These are phyloP conservation scores for Netelia fuscicornis DNA, from an alignment of 2,888 invertebrate species.

Conservation along the genomic window DNA sequence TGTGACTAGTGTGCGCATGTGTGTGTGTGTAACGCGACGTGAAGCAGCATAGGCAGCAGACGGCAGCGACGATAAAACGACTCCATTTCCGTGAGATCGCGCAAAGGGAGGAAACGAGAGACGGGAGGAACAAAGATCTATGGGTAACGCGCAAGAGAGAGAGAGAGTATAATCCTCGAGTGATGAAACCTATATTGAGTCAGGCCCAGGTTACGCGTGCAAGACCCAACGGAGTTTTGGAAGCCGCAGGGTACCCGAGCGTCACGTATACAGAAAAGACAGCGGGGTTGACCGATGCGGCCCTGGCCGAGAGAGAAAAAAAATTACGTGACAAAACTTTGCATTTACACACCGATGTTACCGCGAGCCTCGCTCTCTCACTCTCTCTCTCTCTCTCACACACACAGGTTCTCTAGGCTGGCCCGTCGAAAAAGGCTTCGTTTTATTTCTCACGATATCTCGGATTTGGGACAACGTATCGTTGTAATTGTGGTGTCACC, in stretches of 20 bases:
- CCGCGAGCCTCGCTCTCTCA: slow-evolving; percentile 71
- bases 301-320: slow-evolving; percentile 75
- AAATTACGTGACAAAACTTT: slow-evolving; percentile 83
- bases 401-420: slow-evolving; percentile 43
- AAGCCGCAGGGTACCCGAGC: background rate
- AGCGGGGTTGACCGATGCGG: slow-evolving; percentile 79
- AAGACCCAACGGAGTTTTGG: slow-evolving; percentile 42
- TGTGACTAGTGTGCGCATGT: background rate
- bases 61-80: slow-evolving; percentile 56
- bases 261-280: background rate
- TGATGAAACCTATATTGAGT: slow-evolving; percentile 69
- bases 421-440: slow-evolving; percentile 72
- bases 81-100: slow-evolving; percentile 61
- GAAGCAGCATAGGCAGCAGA: slow-evolving; percentile 20
- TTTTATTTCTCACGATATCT: slow-evolving; percentile 80
- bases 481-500: slow-evolving; percentile 68
- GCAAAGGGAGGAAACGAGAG: slow-evolving; percentile 55
- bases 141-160: slow-evolving; percentile 15
- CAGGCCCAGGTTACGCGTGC: slow-evolving; percentile 61
- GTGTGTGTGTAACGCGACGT: background rate
- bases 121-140: slow-evolving; percentile 52
- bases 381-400: slow-evolving; percentile 56
- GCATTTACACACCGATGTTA: slow-evolving; percentile 79
- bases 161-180: slow-evolving; percentile 56
- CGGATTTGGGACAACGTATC: slow-evolving; percentile 57